These are phyloP conservation scores for Xyrauchen texanus DNA, from an alignment of 2,113 vertebrate genomes.

Conservation along the genomic window DNA sequence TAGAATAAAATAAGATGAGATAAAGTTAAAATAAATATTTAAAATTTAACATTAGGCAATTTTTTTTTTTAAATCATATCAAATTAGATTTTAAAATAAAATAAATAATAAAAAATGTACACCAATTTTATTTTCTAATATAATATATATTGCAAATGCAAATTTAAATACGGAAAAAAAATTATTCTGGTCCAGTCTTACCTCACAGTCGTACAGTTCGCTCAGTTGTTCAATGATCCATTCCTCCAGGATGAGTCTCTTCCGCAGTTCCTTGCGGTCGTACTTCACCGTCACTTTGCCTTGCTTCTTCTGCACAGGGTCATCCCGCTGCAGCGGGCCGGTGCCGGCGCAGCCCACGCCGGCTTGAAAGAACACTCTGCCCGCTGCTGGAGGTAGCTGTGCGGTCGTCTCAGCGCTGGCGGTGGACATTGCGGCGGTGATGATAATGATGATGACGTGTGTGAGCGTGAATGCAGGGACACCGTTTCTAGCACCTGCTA, in stretches of 20 bases:
- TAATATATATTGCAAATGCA: no score
- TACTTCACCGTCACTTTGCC: constrained; percentile 98
- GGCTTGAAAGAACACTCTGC: constrained; percentile 90
- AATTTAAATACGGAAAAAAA: no score
- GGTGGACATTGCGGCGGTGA: constrained; percentile 70
- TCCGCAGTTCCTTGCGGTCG: constrained; percentile 93
- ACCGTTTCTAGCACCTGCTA: constrained; percentile 77
- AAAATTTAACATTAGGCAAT: no score
- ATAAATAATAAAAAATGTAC: no score
- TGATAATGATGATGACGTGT: constrained; percentile 9
- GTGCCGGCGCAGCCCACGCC: constrained; percentile 75
- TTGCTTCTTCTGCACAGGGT: constrained; percentile 85
- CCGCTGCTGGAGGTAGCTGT: constrained; percentile 68
- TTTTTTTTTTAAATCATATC: no score
- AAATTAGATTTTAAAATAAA: no score
- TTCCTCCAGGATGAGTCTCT: constrained; percentile 90
- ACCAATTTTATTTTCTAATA: no score
- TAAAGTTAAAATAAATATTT: no score
- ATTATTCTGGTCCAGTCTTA: constrained; percentile 58
- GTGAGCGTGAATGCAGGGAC: constrained; percentile 44
- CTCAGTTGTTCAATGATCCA: constrained; percentile 97
- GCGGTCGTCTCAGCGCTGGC: constrained; percentile 76
- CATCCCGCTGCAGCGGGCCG: constrained; percentile 73
- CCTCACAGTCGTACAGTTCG: constrained; percentile 93
- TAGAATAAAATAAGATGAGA: no score